phyloP scores from a whole-genome alignment of 53 echinoderm and acorn worm species.

The Patiria pectinifera region DNA sequence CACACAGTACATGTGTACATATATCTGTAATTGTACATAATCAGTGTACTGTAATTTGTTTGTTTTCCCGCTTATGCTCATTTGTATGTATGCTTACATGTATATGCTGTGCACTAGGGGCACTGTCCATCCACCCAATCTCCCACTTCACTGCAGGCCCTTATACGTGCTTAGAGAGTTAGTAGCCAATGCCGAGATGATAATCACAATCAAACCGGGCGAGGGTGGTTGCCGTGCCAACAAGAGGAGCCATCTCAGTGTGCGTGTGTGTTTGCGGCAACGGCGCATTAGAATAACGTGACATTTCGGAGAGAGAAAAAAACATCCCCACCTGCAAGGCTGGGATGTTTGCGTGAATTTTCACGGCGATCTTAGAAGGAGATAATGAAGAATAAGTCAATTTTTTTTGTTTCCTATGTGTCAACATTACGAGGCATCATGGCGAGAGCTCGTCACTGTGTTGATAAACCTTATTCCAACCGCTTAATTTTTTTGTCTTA shows the following conservation, averaged over 20 bases:
- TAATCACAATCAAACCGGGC: not conserved
- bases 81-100: not conserved
- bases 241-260: not conserved
- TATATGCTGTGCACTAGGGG: too few relatives aligned
- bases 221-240: constrained; percentile 26
- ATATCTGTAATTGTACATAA: not conserved
- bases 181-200: not conserved
- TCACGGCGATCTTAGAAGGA: not conserved
- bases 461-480: not conserved
- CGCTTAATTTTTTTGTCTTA: not conserved
- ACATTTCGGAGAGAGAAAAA: constrained; percentile 25
- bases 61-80: not conserved
- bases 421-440: not conserved
- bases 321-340: not conserved
- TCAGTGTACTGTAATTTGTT: not conserved
- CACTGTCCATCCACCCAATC: not conserved
- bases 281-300: constrained; percentile 29
- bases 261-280: too few relatives aligned
- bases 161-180: not conserved
- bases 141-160: not conserved
- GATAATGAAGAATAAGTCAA: not conserved
- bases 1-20: not conserved
- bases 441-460: not conserved
- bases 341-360: constrained; percentile 9
- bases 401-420: not conserved